phyloP scores from a whole-genome alignment of 2,113 vertebrate genomes.

The Hippocampus abdominalis region DNA sequence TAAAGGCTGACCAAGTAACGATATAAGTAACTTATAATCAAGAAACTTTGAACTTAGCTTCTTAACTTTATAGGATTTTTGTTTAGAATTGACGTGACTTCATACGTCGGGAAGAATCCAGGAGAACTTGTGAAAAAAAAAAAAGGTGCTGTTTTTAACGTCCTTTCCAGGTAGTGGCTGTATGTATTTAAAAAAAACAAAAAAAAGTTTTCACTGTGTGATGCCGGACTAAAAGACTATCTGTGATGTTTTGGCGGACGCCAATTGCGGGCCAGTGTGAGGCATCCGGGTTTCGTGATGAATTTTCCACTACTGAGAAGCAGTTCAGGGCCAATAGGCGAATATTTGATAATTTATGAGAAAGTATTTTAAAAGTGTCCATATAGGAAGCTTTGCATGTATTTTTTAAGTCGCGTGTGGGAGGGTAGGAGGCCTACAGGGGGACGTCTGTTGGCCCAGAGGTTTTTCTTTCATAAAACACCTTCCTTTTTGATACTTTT shows the following conservation, averaged over 20 bases:
- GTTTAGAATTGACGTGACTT: slow-evolving; percentile 43
- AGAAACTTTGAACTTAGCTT: slow-evolving; percentile 27
- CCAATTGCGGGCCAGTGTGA: slow-evolving; percentile 16
- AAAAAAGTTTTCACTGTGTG: slow-evolving; percentile 39
- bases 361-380: slow-evolving; percentile 55
- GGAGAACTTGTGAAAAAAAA: slow-evolving; percentile 44
- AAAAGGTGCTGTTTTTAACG: slow-evolving; percentile 70
- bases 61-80: slow-evolving; percentile 60
- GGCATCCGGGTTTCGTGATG: slow-evolving; percentile 25
- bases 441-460: slow-evolving; percentile 55
- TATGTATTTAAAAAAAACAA: slow-evolving; percentile 2
- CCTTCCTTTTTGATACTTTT: slow-evolving; percentile 59
- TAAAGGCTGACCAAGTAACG: slow-evolving; percentile 40
- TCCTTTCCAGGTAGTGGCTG: slow-evolving; percentile 54
- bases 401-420: slow-evolving; percentile 63
- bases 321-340: slow-evolving; percentile 51
- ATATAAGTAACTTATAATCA: slow-evolving; percentile 56
- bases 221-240: slow-evolving; percentile 28
- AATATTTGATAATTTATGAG: slow-evolving; percentile 60
- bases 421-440: slow-evolving; percentile 7
- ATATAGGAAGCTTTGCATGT: slow-evolving; percentile 66
- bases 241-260: slow-evolving; percentile 25
- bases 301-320: slow-evolving; percentile 47
- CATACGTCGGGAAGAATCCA: slow-evolving; percentile 60
- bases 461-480: slow-evolving; percentile 57